Evolutionary conservation across 2,888 invertebrate genomes (phyloP).

Genomic region (Chymomyza procnemis): DNA sequence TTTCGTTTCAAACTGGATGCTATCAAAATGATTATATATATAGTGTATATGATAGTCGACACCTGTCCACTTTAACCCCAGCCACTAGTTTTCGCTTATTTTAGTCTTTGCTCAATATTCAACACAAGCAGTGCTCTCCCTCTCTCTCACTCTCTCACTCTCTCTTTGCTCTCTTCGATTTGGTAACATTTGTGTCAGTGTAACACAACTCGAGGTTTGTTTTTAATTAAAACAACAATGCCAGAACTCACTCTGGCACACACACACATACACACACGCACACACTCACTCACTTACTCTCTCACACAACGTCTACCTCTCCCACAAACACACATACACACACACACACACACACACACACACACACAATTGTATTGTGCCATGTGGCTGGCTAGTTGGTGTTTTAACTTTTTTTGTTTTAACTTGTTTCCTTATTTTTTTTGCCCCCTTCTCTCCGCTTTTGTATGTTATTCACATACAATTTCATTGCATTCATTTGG

Average conservation of each 20-base stretch:
- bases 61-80: too few species aligned
- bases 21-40: too few species aligned
- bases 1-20: too few species aligned
- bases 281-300: conserved; percentile 15
- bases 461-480: conserved; percentile 45
- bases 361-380: neutral
- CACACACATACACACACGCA: conserved; percentile 25
- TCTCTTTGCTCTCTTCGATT: conserved; percentile 6
- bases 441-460: conserved; percentile 1
- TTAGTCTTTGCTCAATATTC: conserved; percentile 59
- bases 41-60: neutral
- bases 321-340: neutral
- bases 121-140: conserved; percentile 39
- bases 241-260: conserved; percentile 26
- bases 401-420: neutral
- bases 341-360: conserved; percentile 16
- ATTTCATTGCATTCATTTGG: conserved; percentile 60
- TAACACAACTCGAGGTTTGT: conserved; percentile 52
- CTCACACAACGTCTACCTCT: too few species aligned
- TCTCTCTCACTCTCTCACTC: too few species aligned
- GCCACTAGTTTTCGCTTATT: conserved; percentile 13
- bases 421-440: conserved; percentile 2
- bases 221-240: conserved; percentile 71
- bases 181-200: conserved; percentile 23
- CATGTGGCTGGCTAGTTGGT: neutral